phyloP scores from a whole-genome alignment of 1,140 invertebrate genomes.

The Drosophila paulistorum region DNA sequence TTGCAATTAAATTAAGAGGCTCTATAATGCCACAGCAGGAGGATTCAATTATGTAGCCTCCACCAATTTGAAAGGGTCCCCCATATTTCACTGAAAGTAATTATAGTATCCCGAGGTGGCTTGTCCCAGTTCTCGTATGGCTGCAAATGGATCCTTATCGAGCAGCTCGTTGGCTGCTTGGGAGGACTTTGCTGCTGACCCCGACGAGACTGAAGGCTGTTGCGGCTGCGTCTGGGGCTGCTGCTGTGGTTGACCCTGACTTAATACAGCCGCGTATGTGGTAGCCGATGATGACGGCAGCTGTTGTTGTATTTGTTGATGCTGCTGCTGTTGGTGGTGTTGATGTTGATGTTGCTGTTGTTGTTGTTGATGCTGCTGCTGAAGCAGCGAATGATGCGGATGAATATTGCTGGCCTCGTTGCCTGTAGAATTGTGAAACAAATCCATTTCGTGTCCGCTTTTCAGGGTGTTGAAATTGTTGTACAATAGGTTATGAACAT shows the following conservation, averaged over 20 bases:
- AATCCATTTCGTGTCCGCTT: conserved; percentile 63
- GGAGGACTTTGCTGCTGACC: conserved; percentile 39
- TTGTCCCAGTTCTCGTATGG: conserved; percentile 81
- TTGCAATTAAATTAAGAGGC: conserved; percentile 38
- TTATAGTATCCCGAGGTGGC: conserved; percentile 82
- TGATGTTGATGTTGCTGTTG: conserved; percentile 36
- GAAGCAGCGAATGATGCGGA: conserved; percentile 39
- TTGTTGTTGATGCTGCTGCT: conserved; percentile 50
- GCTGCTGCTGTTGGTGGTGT: conserved; percentile 43
- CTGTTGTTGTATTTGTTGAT: conserved; percentile 63
- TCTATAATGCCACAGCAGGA: conserved; percentile 65
- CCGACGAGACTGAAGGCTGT: conserved; percentile 28
- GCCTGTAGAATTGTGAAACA: conserved; percentile 56
- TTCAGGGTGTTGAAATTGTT: conserved; percentile 70
- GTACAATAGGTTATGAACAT: conserved; percentile 63
- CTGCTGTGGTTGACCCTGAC: conserved; percentile 67
- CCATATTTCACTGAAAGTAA: conserved; percentile 77
- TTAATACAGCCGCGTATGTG: conserved; percentile 83
- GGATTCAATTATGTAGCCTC: neutral
- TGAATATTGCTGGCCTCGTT: conserved; percentile 32
- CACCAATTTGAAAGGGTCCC: conserved; percentile 13
- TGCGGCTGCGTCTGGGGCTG: conserved; percentile 39
- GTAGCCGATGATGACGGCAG: conserved; percentile 62
- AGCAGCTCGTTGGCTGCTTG: conserved; percentile 52
- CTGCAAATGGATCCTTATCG: conserved; percentile 82